Percentiles rank a stretch among this genome's conserved stretches.
These are phyloP conservation scores for Phataginus tricuspis DNA, from an alignment of 2,797 vertebrate genomes.

Conservation along the genomic window DNA sequence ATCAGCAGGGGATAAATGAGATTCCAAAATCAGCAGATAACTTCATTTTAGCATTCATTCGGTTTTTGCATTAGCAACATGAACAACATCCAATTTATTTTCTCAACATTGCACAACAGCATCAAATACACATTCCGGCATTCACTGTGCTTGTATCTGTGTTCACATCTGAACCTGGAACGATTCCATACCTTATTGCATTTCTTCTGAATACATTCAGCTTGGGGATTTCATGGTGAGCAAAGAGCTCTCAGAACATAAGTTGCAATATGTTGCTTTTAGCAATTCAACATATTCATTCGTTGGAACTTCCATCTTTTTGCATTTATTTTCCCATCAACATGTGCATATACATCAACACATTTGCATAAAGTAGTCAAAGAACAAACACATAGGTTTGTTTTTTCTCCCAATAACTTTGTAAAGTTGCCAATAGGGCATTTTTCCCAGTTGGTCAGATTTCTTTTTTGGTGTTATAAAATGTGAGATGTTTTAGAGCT, in stretches of 20 bases:
- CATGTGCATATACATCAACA: conserved; percentile 73
- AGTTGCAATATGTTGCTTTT: conserved; percentile 82
- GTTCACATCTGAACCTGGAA: conserved; percentile 83
- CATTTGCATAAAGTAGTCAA: conserved; percentile 74
- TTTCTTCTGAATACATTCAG: conserved; percentile 78
- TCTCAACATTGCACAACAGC: conserved; percentile 76
- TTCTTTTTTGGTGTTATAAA: conserved; percentile 44
- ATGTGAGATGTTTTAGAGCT: conserved; percentile 3
- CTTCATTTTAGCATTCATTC: conserved; percentile 75
- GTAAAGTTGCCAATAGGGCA: conserved; percentile 51
- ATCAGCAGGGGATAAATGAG: conserved; percentile 82
- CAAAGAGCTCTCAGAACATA: conserved; percentile 81
- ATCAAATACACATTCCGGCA: conserved; percentile 69
- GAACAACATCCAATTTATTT: conserved; percentile 82
- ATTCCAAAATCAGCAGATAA: conserved; percentile 81
- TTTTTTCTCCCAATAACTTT: conserved; percentile 58
- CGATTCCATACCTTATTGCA: conserved; percentile 81
- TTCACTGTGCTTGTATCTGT: conserved; percentile 77
- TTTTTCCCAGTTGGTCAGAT: conserved; percentile 62
- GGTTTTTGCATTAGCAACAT: conserved; percentile 77
- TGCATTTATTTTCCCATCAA: conserved; percentile 77
- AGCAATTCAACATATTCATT: conserved; percentile 80
- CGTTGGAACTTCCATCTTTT: conserved; percentile 69
- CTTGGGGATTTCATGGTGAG: conserved; percentile 80
- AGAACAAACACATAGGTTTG: conserved; percentile 66